Evolutionary conservation across 2,113 vertebrate species (phyloP).

Genomic region (Sebastes fasciatus): DNA sequence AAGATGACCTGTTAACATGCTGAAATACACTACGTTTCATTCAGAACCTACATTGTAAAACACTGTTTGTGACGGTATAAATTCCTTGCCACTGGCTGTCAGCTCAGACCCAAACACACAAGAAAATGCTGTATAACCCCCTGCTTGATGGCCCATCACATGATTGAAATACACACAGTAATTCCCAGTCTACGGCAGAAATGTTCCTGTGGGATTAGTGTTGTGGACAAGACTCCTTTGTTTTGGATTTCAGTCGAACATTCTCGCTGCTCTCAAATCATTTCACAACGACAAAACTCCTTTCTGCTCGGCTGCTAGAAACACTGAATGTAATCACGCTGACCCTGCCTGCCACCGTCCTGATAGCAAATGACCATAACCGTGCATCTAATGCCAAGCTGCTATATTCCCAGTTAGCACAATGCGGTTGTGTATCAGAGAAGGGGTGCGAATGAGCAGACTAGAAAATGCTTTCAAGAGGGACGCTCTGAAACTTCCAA

Average conservation of each 20-base stretch:
- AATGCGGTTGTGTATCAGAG: constrained; percentile 57
- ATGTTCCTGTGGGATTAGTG: constrained; percentile 74
- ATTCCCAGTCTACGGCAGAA: constrained; percentile 68
- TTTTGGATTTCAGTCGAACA: constrained; percentile 66
- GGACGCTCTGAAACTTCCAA: constrained; percentile 75
- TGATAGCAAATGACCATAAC: constrained; percentile 36
- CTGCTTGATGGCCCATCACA: constrained; percentile 68
- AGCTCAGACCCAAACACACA: constrained; percentile 46
- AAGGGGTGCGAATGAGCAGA: constrained; percentile 57
- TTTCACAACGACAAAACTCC: constrained; percentile 69
- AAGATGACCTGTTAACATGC: constrained; percentile 2
- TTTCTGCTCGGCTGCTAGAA: constrained; percentile 38
- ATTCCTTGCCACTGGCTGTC: constrained; percentile 24
- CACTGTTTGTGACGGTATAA: neutral
- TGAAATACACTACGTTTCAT: constrained; percentile 20
- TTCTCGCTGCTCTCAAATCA: constrained; percentile 62
- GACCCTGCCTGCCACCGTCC: constrained; percentile 37
- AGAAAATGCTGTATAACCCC: constrained; percentile 48
- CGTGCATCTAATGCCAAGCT: constrained; percentile 44
- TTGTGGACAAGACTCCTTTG: constrained; percentile 78
- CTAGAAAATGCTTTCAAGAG: constrained; percentile 54
- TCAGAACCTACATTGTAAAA: constrained; percentile 19
- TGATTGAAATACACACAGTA: constrained; percentile 73
- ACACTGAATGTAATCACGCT: constrained; percentile 44
- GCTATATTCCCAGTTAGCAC: constrained; percentile 54